Evolutionary conservation across 2,888 invertebrate species (phyloP).

Genomic region (Phasia obesa): DNA sequence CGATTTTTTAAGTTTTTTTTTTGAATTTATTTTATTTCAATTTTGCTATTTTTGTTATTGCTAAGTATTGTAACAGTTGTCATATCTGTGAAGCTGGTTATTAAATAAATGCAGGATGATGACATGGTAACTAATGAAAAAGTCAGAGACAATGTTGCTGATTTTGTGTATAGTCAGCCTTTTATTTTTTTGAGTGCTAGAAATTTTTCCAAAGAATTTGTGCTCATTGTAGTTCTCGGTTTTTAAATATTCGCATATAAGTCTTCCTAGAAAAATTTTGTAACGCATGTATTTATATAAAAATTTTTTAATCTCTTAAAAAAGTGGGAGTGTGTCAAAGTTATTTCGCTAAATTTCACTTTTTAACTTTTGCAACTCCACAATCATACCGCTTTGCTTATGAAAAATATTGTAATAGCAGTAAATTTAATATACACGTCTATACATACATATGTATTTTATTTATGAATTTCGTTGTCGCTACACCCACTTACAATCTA

Average conservation of each 20-base stretch:
- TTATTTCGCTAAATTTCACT: constrained; percentile 60
- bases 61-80: constrained; percentile 39
- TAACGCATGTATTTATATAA: neutral
- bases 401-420: neutral
- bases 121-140: neutral
- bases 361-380: constrained; percentile 43
- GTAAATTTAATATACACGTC: constrained; percentile 12
- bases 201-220: neutral
- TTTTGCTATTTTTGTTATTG: neutral
- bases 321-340: neutral
- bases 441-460: constrained; percentile 48
- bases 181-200: neutral
- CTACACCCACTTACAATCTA: constrained; percentile 30
- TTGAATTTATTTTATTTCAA: neutral
- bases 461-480: constrained; percentile 8
- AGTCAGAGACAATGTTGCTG: neutral
- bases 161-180: constrained; percentile 26
- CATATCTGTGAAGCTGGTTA: constrained; percentile 9
- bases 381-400: constrained; percentile 10
- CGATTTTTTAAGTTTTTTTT: constrained; percentile 19
- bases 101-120: neutral
- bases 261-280: neutral
- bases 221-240: constrained; percentile 14
- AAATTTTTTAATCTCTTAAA: neutral
- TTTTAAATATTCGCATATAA: constrained; percentile 1